A percentile compares a stretch with the other conserved stretches of the same genome.
Evolutionary conservation across 2,888 invertebrate genomes (phyloP).

Genomic region (Cantharis rufa): DNA sequence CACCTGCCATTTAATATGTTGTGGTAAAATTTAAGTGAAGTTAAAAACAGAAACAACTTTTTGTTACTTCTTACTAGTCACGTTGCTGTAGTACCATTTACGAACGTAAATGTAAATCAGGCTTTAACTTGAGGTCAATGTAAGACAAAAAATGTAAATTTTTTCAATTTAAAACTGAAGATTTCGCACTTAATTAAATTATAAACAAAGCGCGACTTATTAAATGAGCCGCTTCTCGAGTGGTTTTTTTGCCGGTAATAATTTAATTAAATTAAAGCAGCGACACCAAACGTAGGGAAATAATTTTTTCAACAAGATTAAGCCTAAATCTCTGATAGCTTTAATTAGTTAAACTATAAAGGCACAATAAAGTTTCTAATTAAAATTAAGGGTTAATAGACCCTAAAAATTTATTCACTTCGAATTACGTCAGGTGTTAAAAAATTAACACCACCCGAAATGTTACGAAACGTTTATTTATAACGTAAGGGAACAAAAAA

Average conservation of each 20-base stretch:
- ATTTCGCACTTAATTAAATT: not conserved
- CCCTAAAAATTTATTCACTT: not conserved
- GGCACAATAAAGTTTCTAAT: not conserved
- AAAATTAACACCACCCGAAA: not conserved
- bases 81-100: not conserved
- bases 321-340: not conserved
- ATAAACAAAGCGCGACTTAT: not conserved
- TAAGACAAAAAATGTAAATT: not conserved
- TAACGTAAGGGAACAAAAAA: not conserved
- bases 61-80: not conserved
- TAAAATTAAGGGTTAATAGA: not conserved
- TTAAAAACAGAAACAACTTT: not conserved
- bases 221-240: not conserved
- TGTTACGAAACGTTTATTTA: not conserved
- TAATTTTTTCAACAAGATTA: not conserved
- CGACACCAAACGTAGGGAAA: not conserved
- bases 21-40: not conserved
- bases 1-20: not conserved
- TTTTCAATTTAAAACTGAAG: not conserved
- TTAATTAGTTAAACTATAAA: not conserved
- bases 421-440: not conserved
- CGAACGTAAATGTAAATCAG: not conserved
- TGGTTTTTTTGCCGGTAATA: not conserved
- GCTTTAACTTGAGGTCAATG: not conserved
- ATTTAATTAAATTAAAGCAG: not conserved